These are phyloP conservation scores for Rhinolophus sinicus DNA, from an alignment of 2,113 vertebrate species.

Conservation along the genomic window DNA sequence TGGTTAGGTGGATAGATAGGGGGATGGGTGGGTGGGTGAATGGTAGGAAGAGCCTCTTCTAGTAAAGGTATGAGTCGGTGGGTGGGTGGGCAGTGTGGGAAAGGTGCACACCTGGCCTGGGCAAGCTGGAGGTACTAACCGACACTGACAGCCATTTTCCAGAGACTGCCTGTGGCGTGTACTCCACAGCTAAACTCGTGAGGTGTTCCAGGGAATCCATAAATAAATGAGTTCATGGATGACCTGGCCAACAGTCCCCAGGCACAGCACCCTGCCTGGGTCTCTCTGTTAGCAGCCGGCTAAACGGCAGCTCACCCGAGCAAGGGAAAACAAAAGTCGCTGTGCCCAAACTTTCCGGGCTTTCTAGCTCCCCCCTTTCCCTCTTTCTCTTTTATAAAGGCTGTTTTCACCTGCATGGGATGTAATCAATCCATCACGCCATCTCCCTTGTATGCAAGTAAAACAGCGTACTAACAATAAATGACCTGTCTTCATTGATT, in stretches of 20 bases:
- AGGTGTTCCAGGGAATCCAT: not conserved
- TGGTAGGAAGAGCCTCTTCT: no score
- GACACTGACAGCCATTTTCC: not conserved
- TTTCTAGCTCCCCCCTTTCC: not conserved
- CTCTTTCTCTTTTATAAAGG: not conserved
- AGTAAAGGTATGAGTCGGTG: no score
- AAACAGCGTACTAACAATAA: fast-evolving
- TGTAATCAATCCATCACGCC: fast-evolving
- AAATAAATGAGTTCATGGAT: fast-evolving
- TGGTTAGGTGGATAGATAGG: not conserved
- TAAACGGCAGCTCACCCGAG: not conserved
- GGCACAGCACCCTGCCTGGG: not conserved
- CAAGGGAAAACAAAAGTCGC: not conserved
- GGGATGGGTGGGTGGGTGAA: not conserved
- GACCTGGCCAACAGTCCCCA: no score
- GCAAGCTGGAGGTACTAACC: not conserved
- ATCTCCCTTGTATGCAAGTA: not conserved
- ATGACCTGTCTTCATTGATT: no score
- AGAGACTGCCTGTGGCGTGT: not conserved
- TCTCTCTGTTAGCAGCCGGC: not conserved
- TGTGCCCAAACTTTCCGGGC: fast-evolving
- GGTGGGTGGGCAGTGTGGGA: not conserved
- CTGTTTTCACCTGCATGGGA: not conserved
- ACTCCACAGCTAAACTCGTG: not conserved
- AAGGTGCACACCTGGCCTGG: not conserved